A percentile compares a stretch with the other conserved stretches of the same genome.
Evolutionary conservation across 2,113 vertebrate genomes (phyloP).

Genomic region (Dolichallabes microphthalmus): DNA sequence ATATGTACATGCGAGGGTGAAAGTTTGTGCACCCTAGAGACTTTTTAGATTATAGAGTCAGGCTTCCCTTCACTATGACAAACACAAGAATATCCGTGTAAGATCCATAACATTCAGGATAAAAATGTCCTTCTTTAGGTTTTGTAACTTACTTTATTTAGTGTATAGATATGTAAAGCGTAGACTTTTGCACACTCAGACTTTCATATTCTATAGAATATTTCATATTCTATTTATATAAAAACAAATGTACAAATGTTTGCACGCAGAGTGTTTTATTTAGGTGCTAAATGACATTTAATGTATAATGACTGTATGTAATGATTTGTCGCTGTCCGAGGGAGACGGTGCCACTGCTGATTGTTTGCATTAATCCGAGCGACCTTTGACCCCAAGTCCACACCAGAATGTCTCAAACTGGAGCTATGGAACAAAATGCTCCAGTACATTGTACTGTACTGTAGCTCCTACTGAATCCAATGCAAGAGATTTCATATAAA

Average conservation of each 20-base stretch:
- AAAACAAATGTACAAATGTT: not conserved
- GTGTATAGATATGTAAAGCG: no score
- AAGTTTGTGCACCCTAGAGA: not conserved
- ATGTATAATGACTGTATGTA: not conserved
- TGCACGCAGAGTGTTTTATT: not conserved
- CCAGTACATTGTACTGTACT: not conserved
- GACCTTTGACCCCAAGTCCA: not conserved
- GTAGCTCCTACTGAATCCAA: not conserved
- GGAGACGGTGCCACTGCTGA: not conserved
- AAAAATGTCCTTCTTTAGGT: not conserved
- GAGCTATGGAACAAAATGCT: not conserved
- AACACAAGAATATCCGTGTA: not conserved
- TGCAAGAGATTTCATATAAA: not conserved
- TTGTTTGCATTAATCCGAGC: not conserved
- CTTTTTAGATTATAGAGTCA: not conserved
- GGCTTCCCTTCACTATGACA: not conserved
- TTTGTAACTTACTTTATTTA: not conserved
- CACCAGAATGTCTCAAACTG: not conserved
- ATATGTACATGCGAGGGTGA: not conserved
- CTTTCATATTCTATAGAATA: not conserved
- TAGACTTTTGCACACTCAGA: not conserved
- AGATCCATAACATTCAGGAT: not conserved
- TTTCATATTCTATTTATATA: not conserved
- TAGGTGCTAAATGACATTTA: not conserved
- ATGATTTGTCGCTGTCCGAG: not conserved